Evolutionary conservation across 2,113 vertebrate species (phyloP).

Genomic region (Noctilio leporinus): DNA sequence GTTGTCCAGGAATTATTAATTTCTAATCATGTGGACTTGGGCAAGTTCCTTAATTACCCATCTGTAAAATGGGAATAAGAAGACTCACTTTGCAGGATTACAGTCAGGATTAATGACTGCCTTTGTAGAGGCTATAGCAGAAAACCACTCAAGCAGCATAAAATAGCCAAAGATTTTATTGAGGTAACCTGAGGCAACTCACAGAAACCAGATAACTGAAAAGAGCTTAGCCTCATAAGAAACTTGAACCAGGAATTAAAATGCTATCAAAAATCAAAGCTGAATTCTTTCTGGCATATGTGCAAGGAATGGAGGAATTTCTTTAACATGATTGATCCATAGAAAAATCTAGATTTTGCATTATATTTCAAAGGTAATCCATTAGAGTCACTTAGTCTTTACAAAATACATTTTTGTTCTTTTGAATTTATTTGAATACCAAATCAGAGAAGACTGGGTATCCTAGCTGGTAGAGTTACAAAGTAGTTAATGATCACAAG

Average conservation of each 20-base stretch:
- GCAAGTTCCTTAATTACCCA: neutral
- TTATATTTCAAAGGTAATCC: slow-evolving; percentile 36
- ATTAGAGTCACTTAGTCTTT: slow-evolving; percentile 14
- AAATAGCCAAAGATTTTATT: neutral
- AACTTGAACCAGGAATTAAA: neutral
- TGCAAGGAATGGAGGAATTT: neutral
- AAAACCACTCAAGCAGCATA: neutral
- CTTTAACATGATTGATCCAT: neutral
- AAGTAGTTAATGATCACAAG: neutral
- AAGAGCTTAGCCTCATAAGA: neutral
- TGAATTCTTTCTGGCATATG: neutral
- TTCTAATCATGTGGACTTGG: neutral
- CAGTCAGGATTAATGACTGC: neutral
- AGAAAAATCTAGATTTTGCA: slow-evolving; percentile 44
- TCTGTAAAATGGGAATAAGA: neutral
- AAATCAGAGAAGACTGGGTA: neutral
- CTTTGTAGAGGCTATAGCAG: neutral
- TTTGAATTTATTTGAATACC: slow-evolving; percentile 42
- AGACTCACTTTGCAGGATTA: neutral
- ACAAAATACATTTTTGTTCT: slow-evolving; percentile 43
- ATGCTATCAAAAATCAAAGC: neutral
- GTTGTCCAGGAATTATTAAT: no score
- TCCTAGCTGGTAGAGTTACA: neutral
- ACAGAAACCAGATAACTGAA: neutral
- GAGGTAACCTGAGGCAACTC: neutral